These are phyloP conservation scores for Holacanthella duospinosa DNA, from an alignment of 2,888 invertebrate species.

Conservation along the genomic window DNA sequence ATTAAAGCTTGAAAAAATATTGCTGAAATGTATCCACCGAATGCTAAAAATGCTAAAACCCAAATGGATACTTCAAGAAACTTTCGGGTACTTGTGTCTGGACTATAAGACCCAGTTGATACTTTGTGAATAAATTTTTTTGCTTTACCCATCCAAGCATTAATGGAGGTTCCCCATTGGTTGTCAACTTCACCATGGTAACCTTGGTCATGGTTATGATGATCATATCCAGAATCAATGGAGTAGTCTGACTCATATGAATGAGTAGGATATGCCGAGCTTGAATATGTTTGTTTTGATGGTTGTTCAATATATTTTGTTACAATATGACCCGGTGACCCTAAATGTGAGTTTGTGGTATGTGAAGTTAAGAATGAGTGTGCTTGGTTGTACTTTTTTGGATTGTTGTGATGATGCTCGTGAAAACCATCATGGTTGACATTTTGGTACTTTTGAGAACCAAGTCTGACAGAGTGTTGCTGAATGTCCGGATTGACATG, in stretches of 20 bases:
- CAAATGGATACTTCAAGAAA: conserved; percentile 22
- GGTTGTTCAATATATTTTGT: too few species aligned
- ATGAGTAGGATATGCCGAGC: too few species aligned
- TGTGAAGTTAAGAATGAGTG: too few species aligned
- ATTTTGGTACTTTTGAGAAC: not conserved
- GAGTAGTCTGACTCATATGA: not conserved
- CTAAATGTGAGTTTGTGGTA: too few species aligned
- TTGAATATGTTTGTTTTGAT: too few species aligned
- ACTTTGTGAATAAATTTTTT: not conserved
- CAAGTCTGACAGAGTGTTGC: not conserved
- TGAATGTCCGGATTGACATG: not conserved
- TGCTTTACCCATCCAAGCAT: not conserved
- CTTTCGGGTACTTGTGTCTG: conserved; percentile 13
- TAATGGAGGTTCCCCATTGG: not conserved
- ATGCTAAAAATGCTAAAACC: conserved; percentile 59
- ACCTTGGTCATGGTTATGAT: not conserved
- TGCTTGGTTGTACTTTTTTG: not conserved
- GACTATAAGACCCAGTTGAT: not conserved
- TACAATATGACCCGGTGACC: too few species aligned
- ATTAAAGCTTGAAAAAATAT: conserved; percentile 22
- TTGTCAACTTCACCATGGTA: too few species aligned
- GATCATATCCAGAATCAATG: not conserved
- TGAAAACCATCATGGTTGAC: not conserved
- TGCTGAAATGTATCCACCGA: conserved; percentile 60
- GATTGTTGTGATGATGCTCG: not conserved